Percentiles rank a stretch among this genome's conserved stretches.
Conservation (phyloP, 2,113 vertebrate species). For the Alces alces region DNA sequence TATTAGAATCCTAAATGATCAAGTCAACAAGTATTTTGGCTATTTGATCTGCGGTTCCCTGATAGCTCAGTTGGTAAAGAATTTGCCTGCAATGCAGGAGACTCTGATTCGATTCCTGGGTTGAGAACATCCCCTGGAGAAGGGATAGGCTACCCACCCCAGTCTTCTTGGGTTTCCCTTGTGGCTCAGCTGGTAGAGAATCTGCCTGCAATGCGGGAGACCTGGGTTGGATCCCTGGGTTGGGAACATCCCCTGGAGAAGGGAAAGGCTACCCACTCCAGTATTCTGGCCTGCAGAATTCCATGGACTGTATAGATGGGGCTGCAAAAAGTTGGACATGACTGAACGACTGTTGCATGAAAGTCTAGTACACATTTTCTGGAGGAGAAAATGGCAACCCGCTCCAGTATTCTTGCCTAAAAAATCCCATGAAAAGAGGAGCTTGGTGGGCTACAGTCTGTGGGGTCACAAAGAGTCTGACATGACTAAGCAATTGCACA, state of each 20-base stretch:
- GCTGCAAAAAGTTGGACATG: neutral
- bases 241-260: neutral
- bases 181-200: neutral
- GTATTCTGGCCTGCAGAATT: neutral
- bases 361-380: neutral
- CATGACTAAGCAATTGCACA: neutral
- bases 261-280: neutral
- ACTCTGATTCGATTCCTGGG: neutral
- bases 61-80: neutral
- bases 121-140: accelerated
- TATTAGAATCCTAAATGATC: neutral
- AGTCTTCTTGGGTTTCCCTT: neutral
- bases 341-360: neutral
- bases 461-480: neutral
- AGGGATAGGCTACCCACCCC: neutral
- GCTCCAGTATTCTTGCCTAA: neutral
- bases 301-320: neutral
- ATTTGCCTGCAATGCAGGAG: neutral
- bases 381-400: neutral
- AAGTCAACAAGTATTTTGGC: neutral
- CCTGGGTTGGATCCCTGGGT: neutral
- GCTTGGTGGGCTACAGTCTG: neutral
- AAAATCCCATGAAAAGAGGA: neutral
- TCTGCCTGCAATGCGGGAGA: accelerated
- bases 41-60: neutral